phyloP scores from a whole-genome alignment of 2,797 vertebrate species.

The Lagorchestes hirsutus region DNA sequence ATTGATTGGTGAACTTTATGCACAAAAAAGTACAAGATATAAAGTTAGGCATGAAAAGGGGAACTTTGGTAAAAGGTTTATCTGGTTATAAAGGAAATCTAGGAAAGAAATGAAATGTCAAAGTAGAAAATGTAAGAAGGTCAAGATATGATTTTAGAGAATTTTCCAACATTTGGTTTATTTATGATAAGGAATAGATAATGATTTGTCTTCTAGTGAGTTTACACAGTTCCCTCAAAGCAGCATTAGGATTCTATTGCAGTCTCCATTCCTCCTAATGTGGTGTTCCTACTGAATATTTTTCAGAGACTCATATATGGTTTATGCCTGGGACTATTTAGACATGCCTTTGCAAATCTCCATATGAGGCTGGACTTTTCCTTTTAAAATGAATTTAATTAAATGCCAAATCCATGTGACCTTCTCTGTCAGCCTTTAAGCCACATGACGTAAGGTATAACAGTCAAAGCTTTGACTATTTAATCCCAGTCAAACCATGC shows the following conservation, averaged over 20 bases:
- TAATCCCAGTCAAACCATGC: not conserved
- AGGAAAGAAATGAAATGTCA: not conserved
- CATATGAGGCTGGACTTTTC: not conserved
- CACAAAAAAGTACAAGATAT: not conserved
- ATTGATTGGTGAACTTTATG: not conserved
- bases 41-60: not conserved
- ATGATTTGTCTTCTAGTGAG: not conserved
- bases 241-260: not conserved
- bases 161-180: not conserved
- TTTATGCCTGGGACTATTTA: not conserved
- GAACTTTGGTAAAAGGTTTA: not conserved
- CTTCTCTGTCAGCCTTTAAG: not conserved
- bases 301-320: not conserved
- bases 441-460: not conserved
- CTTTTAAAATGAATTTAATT: not conserved
- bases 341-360: not conserved
- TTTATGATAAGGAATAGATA: not conserved
- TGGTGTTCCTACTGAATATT: not conserved
- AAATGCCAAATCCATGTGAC: not conserved
- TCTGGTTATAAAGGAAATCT: not conserved
- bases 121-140: not conserved
- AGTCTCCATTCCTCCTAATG: not conserved
- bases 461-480: not conserved
- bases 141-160: not conserved
- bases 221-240: not conserved